Evolutionary conservation across 2,113 vertebrate species (phyloP), one percentile per base, ranked within the genome.

Genomic region (Megalops atlanticus): DNA sequence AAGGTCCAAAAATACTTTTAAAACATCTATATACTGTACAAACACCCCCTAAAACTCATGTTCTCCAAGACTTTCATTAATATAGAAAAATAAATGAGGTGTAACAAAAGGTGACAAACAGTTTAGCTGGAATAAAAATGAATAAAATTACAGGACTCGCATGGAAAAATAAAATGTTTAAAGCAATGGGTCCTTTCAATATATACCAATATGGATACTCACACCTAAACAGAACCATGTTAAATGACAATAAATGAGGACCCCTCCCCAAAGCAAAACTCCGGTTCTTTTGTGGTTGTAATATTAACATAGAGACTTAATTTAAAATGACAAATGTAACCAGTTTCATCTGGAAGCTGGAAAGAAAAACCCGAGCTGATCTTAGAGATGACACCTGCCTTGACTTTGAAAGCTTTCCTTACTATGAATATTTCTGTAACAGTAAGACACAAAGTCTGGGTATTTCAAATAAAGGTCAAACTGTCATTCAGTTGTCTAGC

Each of bases 11-110:
- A 33, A 74, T 41, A 16, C 43, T 54, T 80, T 73, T 31, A 64
- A 80, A 73, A 77, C 52, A 54, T 31, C 21, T 80, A 54, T 24
- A 73, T 2, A 79, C 76, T 64, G 52, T 40, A 68, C 27, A 68
- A 58, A 81, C 49, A 64, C 74, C n/a, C 74, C 27, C 33, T 35
- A 76, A 76, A 76, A 76, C 18, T 27, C 31, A 31, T 76, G 24
- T n/a, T 64, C 58, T 64, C 58, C 33, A 31, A 52, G 27, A 52
- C 45, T 16, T 49, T 12, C n/a, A 11, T 41, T 76, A 49, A 24
- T 41, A 74, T 49, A 45, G 52, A 76, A 76, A 47, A 21, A n/a
- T 58, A 39, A 2, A 38, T 39, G 31, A 49, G 24, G 12, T 33
- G 33, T 12, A 47, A 76, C 38, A 27, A 41, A 77, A 77, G 36